Evolutionary conservation across 2,888 invertebrate genomes (phyloP).

Genomic region (Papilio demoleus): DNA sequence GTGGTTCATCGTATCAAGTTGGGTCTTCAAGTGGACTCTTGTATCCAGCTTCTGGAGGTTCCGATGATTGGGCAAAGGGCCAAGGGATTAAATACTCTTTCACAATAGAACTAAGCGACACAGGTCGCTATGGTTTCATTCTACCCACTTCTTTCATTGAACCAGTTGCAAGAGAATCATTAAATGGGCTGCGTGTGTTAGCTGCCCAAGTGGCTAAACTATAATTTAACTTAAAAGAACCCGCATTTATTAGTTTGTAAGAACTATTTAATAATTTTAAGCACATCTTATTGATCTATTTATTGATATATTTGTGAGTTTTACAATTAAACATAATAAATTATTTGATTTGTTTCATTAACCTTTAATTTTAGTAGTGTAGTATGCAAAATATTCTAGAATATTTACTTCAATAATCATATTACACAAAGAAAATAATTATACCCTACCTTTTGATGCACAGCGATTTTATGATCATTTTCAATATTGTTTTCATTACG

Average conservation of each 20-base stretch:
- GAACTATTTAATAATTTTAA: conserved; percentile 22
- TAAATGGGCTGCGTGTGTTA: conserved; percentile 87
- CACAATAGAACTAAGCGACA: conserved; percentile 94
- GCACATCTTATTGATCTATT: conserved; percentile 4
- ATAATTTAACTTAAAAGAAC: conserved; percentile 40
- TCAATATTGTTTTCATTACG: conserved; percentile 55
- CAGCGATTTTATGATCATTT: conserved; percentile 50
- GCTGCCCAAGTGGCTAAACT: conserved; percentile 56
- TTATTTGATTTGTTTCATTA: not conserved
- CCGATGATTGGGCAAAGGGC: conserved; percentile 97
- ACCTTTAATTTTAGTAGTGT: too few relatives aligned
- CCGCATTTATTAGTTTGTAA: conserved; percentile 40
- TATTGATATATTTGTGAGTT: not conserved
- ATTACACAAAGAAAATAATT: not conserved
- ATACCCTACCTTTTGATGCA: conserved; percentile 58
- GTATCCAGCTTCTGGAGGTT: conserved; percentile 92
- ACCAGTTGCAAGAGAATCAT: conserved; percentile 89
- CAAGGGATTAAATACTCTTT: conserved; percentile 93
- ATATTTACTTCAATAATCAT: too few relatives aligned
- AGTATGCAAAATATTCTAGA: too few relatives aligned
- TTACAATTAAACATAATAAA: conserved; percentile 1
- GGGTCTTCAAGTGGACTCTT: conserved; percentile 91
- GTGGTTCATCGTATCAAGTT: conserved; percentile 87
- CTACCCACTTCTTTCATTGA: conserved; percentile 91
- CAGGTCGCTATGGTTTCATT: conserved; percentile 93